Conservation (phyloP, 2,113 vertebrate genomes). For the Potamarius usumacintae region DNA sequence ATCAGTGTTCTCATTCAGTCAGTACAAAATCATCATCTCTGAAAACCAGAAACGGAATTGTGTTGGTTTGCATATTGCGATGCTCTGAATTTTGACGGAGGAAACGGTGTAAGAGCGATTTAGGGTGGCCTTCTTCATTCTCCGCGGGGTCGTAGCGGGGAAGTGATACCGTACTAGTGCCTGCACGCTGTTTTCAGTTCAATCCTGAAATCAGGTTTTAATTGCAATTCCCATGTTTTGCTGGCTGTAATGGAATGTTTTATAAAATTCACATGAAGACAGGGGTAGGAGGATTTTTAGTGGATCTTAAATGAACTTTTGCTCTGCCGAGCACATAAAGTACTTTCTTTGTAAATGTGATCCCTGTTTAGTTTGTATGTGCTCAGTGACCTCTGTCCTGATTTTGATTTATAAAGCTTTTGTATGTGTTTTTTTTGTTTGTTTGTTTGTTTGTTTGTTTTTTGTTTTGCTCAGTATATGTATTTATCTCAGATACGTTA, state of each 20-base stretch:
- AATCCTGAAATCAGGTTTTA: constrained; percentile 51
- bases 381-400: constrained; percentile 22
- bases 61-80: constrained; percentile 56
- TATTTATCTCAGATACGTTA: constrained; percentile 29
- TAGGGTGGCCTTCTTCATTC: constrained; percentile 73
- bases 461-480: constrained; percentile 11
- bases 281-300: constrained; percentile 53
- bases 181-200: constrained; percentile 64
- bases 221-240: constrained; percentile 36
- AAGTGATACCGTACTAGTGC: constrained; percentile 74
- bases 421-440: background rate
- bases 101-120: constrained; percentile 46
- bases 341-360: constrained; percentile 53
- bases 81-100: constrained; percentile 49
- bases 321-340: constrained; percentile 53
- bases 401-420: constrained; percentile 26
- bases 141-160: constrained; percentile 50
- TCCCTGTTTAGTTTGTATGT: constrained; percentile 39
- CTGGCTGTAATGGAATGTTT: constrained; percentile 57
- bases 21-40: constrained; percentile 23
- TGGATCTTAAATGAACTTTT: constrained; percentile 46
- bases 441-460: background rate
- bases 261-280: constrained; percentile 55
- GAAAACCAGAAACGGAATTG: constrained; percentile 12
- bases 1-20: constrained; percentile 40